phyloP scores from a whole-genome alignment of 2,888 invertebrate species.

The Celastrina argiolus region DNA sequence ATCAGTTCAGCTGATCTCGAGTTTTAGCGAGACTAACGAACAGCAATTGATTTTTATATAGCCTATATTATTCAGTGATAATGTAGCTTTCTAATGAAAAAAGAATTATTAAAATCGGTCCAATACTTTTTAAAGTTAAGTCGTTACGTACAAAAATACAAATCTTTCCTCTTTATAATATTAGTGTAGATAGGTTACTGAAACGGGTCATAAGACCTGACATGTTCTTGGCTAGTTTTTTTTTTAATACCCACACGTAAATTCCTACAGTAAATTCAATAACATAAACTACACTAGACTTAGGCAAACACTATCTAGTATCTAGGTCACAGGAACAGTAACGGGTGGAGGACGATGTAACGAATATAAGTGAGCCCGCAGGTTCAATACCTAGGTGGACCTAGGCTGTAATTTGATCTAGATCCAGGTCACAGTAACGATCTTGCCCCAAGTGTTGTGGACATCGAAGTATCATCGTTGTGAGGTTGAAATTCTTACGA shows the following conservation, averaged over 20 bases:
- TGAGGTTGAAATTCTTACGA: not conserved
- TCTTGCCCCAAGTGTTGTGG: not conserved
- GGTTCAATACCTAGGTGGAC: constrained; percentile 2
- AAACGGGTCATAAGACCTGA: too few relatives aligned
- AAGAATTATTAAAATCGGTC: too few relatives aligned
- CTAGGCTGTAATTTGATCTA: constrained; percentile 1
- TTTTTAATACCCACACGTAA: not conserved
- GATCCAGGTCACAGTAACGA: not conserved
- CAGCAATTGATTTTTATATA: too few relatives aligned
- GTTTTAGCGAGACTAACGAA: too few relatives aligned
- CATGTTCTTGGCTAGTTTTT: too few relatives aligned
- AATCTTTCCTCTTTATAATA: too few relatives aligned
- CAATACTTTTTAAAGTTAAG: too few relatives aligned
- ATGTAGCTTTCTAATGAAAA: too few relatives aligned
- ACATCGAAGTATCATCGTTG: not conserved
- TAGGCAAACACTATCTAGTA: not conserved
- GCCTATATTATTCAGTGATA: too few relatives aligned
- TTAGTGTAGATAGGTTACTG: too few relatives aligned
- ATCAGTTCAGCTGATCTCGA: too few relatives aligned
- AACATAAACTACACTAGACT: not conserved
- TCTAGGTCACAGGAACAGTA: constrained; percentile 12
- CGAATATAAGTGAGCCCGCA: not conserved
- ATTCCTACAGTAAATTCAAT: not conserved
- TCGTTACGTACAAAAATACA: too few relatives aligned
- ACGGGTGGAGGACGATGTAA: not conserved